Evolutionary conservation across 2,888 invertebrate genomes (phyloP).

Genomic region (Shargacucullia verbasci): DNA sequence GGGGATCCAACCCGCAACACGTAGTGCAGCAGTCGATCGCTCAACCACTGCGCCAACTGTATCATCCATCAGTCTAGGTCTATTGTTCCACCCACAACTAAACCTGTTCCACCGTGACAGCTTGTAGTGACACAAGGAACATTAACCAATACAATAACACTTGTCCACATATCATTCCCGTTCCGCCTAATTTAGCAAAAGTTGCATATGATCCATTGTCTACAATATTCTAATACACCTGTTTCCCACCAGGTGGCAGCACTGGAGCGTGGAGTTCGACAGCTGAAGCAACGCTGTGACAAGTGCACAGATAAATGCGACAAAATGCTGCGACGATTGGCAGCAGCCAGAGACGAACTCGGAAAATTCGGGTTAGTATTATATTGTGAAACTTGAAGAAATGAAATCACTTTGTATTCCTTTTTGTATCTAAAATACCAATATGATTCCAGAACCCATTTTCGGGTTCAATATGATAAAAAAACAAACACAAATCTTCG

Average conservation of each 20-base stretch:
- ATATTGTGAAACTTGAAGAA: too few species aligned
- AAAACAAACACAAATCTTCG: too few species aligned
- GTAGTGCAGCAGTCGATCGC: too few species aligned
- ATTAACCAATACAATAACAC: neutral
- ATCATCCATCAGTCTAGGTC: too few species aligned
- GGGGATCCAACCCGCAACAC: too few species aligned
- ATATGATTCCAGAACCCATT: too few species aligned
- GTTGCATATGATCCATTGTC: slow-evolving; percentile 1
- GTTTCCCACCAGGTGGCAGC: slow-evolving; percentile 89
- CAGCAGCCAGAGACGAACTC: slow-evolving; percentile 95
- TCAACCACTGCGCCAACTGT: too few species aligned
- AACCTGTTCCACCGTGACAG: neutral
- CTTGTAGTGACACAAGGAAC: too few species aligned
- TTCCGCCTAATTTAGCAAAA: neutral
- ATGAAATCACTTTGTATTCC: too few species aligned
- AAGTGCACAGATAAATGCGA: slow-evolving; percentile 94
- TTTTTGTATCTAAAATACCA: too few species aligned
- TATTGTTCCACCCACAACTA: neutral
- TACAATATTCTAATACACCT: slow-evolving; percentile 2
- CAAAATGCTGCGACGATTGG: slow-evolving; percentile 92
- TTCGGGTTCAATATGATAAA: too few species aligned
- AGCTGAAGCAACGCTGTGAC: slow-evolving; percentile 94
- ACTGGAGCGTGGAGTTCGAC: slow-evolving; percentile 95
- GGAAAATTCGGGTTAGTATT: slow-evolving; percentile 92
- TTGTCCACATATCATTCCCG: neutral